These are phyloP conservation scores for Mormyrus hasselquistii DNA, from an alignment of 2,797 vertebrate species.

Conservation along the genomic window DNA sequence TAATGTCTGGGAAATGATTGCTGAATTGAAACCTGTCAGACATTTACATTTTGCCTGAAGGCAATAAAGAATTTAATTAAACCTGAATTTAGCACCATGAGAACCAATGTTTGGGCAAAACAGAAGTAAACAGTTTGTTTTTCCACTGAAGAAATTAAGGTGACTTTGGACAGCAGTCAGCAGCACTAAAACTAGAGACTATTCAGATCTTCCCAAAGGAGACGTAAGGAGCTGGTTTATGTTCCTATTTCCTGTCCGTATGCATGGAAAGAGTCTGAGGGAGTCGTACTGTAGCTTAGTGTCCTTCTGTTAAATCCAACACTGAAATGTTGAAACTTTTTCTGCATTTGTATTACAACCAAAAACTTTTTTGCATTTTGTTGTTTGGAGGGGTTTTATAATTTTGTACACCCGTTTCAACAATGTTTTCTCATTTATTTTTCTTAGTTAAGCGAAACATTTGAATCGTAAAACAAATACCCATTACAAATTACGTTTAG, in stretches of 20 bases:
- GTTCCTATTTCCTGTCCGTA: not conserved
- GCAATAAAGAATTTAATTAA: constrained; percentile 8
- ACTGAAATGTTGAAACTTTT: constrained; percentile 1
- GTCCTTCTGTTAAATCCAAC: not conserved
- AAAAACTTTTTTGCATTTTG: not conserved
- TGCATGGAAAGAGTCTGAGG: not conserved
- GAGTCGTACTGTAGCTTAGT: not conserved
- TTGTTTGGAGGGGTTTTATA: not conserved
- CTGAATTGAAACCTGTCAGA: not conserved
- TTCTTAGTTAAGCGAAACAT: not conserved
- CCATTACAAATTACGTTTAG: not conserved
- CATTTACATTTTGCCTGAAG: not conserved
- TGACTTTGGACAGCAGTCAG: constrained; percentile 2
- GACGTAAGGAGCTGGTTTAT: constrained; percentile 4
- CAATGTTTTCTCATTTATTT: not conserved
- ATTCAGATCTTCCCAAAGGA: constrained; percentile 1
- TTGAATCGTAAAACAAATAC: not conserved
- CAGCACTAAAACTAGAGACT: constrained; percentile 5
- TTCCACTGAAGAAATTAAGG: constrained; percentile 13
- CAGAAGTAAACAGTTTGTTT: constrained; percentile 7
- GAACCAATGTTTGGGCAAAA: constrained; percentile 5
- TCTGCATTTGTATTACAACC: not conserved
- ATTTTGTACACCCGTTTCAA: not conserved
- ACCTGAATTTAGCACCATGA: not conserved
- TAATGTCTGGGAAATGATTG: not conserved